Evolutionary conservation across 2,113 vertebrate species (phyloP), one percentile per base, ranked within the genome.

Genomic region (Phyllostomus hastatus): DNA sequence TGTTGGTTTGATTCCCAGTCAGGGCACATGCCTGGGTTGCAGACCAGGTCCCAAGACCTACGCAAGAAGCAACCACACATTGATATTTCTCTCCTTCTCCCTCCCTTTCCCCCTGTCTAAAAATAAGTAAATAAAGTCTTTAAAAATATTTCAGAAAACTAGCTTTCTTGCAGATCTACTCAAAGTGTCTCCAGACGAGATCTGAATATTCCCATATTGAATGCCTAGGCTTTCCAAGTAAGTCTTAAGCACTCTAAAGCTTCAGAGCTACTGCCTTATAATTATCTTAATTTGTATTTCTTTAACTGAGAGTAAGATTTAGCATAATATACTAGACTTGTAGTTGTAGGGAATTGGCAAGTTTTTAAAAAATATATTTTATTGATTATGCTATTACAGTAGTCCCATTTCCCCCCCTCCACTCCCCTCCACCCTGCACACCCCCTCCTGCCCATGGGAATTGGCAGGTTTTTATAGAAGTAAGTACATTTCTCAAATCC

Each of bases 211-310:
- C n/a, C 61, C 69, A 43, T 31, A 10, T 7, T 48, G n/a, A 95
- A 28, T 3, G 19, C 48, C 31, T n/a, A 93, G 76, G 64, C 10
- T 83, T 75, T 91, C 59, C 86, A 64, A 20, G 20, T 33, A 91
- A 66, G 75, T 90, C 54, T 88, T 82, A 78, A 91, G 26, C 38
- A 89, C 7, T 41, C 57, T 70, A 66, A 76, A 70, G 50, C 22
- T 79, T 92, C 82, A 69, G 59, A 38, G 70, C 6, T 46, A 20
- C 26, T 79, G 38, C n/a, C 11, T 95, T 86, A 48, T 83, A 91
- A 88, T 93, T 66, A 94, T 33, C 76, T 82, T 52, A 59, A 89
- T 79, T 94, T 93, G 12, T 76, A 82, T 95, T 94, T 64, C 66
- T 88, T 95, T 91, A 88, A 84, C 48, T 38, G 43, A 17, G 28